Evolutionary conservation across 1,140 invertebrate species (phyloP).

Genomic region (Nilaparvata lugens): DNA sequence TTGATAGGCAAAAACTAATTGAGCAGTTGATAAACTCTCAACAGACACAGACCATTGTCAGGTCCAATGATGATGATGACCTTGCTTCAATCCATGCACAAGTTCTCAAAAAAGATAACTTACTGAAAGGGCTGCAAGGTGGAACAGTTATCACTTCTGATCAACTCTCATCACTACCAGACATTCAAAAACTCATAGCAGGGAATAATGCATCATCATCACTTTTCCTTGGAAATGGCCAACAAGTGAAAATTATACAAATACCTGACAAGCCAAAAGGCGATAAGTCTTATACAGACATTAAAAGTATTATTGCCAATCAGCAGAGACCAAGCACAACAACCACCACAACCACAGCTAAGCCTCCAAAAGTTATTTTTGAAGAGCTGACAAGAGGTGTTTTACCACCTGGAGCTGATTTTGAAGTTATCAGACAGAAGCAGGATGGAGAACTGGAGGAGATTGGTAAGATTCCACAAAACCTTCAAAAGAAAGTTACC

Average conservation of each 20-base stretch:
- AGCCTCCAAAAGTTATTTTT: constrained; percentile 45
- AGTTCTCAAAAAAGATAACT: constrained; percentile 20
- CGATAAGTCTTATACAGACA: constrained; percentile 19
- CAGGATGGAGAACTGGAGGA: constrained; percentile 61
- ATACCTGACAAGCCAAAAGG: constrained; percentile 3
- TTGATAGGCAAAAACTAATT: constrained; percentile 22
- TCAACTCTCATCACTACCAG: constrained; percentile 18
- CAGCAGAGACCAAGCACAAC: constrained; percentile 27
- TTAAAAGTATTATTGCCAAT: constrained; percentile 23
- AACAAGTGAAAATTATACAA: constrained; percentile 13
- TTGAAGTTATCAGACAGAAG: constrained; percentile 62
- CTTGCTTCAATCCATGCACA: constrained; percentile 21
- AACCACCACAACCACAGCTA: constrained; percentile 34
- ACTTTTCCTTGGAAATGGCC: constrained; percentile 13
- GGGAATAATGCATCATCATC: constrained; percentile 8
- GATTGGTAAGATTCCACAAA: constrained; percentile 49
- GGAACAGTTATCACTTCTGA: constrained; percentile 17
- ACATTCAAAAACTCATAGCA: constrained; percentile 3
- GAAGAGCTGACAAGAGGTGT: constrained; percentile 68
- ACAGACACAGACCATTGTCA: constrained; percentile 7
- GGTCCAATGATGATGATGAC: constrained; percentile 18
- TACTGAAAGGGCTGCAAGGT: constrained; percentile 19
- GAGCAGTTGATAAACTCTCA: constrained; percentile 17
- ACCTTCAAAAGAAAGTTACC: constrained; percentile 67
- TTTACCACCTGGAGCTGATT: constrained; percentile 63